These are phyloP conservation scores for Burhinus oedicnemus DNA, from an alignment of 2,113 vertebrate species.

Conservation along the genomic window DNA sequence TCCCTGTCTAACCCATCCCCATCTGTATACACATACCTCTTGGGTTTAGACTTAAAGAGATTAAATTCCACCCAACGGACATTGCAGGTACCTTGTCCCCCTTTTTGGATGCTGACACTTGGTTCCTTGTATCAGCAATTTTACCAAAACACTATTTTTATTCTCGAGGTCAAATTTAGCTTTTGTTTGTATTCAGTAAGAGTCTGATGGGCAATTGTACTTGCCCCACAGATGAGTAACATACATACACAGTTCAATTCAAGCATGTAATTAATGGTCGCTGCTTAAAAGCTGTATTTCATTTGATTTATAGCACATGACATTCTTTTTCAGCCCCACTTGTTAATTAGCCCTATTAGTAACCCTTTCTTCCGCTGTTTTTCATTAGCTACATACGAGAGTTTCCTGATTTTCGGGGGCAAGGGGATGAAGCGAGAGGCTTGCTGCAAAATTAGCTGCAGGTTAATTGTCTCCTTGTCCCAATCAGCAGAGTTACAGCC, in stretches of 20 bases:
- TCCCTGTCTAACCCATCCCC: not conserved
- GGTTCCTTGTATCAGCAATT: not conserved
- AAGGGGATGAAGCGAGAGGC: not conserved
- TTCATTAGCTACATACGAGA: not conserved
- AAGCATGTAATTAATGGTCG: slow-evolving; percentile 36
- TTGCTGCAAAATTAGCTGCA: not conserved
- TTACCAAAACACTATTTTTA: not conserved
- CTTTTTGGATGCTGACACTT: not conserved
- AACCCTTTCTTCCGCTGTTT: not conserved
- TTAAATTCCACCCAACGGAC: not conserved
- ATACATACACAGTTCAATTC: not conserved
- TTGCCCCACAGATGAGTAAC: not conserved
- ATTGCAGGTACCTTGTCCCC: not conserved
- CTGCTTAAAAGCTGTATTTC: slow-evolving; percentile 31
- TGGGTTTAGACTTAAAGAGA: not conserved
- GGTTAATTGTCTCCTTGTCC: not conserved
- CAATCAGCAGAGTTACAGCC: not conserved
- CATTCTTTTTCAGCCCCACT: slow-evolving; percentile 14
- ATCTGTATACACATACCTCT: not conserved
- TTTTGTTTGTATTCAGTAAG: not conserved
- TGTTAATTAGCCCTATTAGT: slow-evolving; percentile 7
- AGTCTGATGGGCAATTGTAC: not conserved
- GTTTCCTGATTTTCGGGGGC: not conserved
- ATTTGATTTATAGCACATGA: slow-evolving; percentile 40
- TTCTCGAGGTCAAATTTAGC: not conserved